Evolutionary conservation across 2,113 vertebrate species (phyloP).

Genomic region (Rutilus rutilus): DNA sequence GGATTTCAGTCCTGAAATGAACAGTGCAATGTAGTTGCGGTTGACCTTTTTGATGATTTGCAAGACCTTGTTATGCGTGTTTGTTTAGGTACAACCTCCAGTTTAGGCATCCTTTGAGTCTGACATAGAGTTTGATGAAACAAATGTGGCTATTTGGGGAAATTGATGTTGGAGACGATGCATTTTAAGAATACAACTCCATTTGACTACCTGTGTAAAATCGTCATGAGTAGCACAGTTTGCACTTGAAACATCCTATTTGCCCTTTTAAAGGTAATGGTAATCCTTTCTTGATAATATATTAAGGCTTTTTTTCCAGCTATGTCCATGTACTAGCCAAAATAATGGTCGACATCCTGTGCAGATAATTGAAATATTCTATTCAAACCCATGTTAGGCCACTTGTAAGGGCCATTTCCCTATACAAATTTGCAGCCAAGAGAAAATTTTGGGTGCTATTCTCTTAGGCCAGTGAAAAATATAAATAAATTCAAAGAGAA

Average conservation of each 20-base stretch:
- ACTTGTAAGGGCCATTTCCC: background rate
- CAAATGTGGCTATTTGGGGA: background rate
- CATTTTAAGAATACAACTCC: background rate
- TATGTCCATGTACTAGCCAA: background rate
- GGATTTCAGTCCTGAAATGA: background rate
- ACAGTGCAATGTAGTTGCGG: background rate
- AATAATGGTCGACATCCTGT: background rate
- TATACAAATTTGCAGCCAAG: background rate
- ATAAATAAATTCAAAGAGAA: conserved; percentile 45
- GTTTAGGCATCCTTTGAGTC: background rate
- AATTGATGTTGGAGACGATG: background rate
- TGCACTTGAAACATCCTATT: background rate
- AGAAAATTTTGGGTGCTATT: conserved; percentile 14
- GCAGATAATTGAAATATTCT: background rate
- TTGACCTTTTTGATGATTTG: conserved; percentile 3
- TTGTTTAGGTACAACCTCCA: background rate
- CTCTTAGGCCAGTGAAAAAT: conserved; percentile 34
- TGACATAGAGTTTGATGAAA: background rate
- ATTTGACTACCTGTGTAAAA: background rate
- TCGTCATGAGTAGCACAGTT: background rate
- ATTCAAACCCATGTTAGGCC: background rate
- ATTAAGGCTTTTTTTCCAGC: background rate
- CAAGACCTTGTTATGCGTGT: background rate
- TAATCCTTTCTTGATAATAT: background rate
- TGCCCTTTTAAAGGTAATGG: background rate